Evolutionary conservation across 2,113 vertebrate species (phyloP).

Genomic region (Dolichallabes microphthalmus): DNA sequence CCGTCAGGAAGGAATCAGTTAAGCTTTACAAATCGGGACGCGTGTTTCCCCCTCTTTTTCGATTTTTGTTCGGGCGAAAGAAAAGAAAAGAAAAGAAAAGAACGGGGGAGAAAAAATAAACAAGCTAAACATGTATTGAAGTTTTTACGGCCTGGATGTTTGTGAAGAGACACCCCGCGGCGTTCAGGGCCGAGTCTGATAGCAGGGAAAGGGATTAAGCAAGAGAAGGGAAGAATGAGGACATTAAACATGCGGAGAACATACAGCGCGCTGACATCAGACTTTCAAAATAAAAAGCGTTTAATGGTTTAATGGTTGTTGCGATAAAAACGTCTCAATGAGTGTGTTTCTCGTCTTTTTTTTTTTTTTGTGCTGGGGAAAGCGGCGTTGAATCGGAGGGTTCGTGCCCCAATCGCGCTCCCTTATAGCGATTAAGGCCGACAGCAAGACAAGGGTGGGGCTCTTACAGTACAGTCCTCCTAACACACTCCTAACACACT

Average conservation of each 20-base stretch:
- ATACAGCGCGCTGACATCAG: background rate
- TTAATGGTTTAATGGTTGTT: background rate
- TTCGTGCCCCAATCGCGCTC: background rate
- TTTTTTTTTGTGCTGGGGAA: background rate
- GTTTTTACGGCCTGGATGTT: background rate
- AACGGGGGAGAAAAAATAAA: background rate
- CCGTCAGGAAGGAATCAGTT: slow-evolving; percentile 44
- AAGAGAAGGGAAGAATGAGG: background rate
- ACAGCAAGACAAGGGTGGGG: background rate
- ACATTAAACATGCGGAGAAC: background rate
- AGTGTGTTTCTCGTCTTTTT: background rate
- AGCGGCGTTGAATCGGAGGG: background rate
- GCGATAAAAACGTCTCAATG: background rate
- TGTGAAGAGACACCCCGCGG: background rate
- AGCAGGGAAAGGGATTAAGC: background rate
- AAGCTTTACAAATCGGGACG: slow-evolving; percentile 9
- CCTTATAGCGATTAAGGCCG: background rate
- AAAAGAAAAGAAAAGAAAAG: too few relatives aligned
- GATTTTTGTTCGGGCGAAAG: background rate
- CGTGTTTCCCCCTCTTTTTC: background rate
- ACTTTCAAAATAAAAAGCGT: background rate
- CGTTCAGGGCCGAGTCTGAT: background rate
- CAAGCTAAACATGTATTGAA: slow-evolving; percentile 7
- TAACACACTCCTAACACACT: background rate
- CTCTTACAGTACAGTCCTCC: too few relatives aligned